A percentile compares a stretch with the other conserved stretches of the same genome.
phyloP scores from a whole-genome alignment of 2,888 invertebrate species.

The Piscicola geometra region DNA sequence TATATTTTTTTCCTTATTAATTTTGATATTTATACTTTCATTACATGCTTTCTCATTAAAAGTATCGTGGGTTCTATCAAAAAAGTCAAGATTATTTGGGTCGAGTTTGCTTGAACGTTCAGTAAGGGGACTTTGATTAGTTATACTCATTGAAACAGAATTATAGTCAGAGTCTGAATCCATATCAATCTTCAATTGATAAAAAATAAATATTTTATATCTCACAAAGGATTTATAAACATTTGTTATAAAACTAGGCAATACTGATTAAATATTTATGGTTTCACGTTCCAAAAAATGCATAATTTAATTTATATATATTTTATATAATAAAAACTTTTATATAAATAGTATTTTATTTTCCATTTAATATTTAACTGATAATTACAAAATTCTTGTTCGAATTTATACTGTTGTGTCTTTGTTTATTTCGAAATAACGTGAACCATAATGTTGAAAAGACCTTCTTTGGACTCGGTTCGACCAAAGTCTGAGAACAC shows the following conservation, averaged over 20 bases:
- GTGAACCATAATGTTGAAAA: not conserved
- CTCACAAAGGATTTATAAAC: not conserved
- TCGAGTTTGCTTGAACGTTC: not conserved
- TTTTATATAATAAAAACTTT: no score
- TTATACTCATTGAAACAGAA: not conserved
- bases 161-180: conserved; percentile 5
- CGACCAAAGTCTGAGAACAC: not conserved
- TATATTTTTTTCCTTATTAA: not conserved
- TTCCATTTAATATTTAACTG: no score
- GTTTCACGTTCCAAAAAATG: no score
- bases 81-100: not conserved
- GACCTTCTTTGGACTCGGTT: conserved; percentile 6
- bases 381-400: no score
- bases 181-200: not conserved
- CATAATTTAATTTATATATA: no score
- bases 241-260: not conserved
- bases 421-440: no score
- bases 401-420: no score
- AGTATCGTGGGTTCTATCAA: no score
- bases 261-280: conserved; percentile 10
- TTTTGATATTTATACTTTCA: not conserved
- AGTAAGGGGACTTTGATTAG: not conserved
- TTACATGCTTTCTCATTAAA: not conserved
- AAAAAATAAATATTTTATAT: not conserved
- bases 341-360: no score